A percentile compares a stretch with the other conserved stretches of the same genome.
Evolutionary conservation across 2,888 invertebrate species (phyloP).

Genomic region (Podotricha telesiphe): DNA sequence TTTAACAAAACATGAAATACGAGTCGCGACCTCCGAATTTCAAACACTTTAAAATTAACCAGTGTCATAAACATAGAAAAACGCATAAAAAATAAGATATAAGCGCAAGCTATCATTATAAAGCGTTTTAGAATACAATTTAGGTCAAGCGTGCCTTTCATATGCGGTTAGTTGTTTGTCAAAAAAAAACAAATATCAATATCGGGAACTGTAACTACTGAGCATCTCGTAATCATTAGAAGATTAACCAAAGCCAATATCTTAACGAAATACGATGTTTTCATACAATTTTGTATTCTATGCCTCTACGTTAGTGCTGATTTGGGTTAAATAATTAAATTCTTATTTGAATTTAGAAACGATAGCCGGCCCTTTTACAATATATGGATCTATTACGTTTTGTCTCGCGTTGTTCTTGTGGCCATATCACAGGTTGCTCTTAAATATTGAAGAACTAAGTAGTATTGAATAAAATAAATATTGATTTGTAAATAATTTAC

Average conservation of each 20-base stretch:
- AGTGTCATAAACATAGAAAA: background rate
- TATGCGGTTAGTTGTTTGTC: conserved; percentile 2
- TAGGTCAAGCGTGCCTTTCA: conserved; percentile 31
- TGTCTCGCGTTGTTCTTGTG: conserved; percentile 62
- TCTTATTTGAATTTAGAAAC: conserved; percentile 45
- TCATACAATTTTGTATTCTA: conserved; percentile 53
- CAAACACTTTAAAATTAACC: background rate
- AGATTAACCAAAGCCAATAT: conserved; percentile 45
- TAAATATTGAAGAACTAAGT: background rate
- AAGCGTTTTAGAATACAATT: conserved; percentile 13
- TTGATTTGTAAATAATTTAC: background rate
- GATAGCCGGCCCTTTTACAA: conserved; percentile 65
- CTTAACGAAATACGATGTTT: conserved; percentile 22
- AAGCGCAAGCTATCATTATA: background rate
- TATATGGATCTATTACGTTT: conserved; percentile 76
- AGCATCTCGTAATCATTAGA: conserved; percentile 41
- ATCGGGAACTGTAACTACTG: conserved; percentile 29
- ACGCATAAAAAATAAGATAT: background rate
- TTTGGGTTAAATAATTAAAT: conserved; percentile 38
- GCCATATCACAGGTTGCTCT: conserved; percentile 57
- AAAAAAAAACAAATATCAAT: conserved; percentile 22
- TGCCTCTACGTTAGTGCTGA: conserved; percentile 46
- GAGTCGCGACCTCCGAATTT: background rate
- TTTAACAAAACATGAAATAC: background rate
- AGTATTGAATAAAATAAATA: background rate